A percentile compares a stretch with the other conserved stretches of the same genome.
Evolutionary conservation across 2,113 vertebrate species (phyloP).

Genomic region (Sturnus vulgaris): DNA sequence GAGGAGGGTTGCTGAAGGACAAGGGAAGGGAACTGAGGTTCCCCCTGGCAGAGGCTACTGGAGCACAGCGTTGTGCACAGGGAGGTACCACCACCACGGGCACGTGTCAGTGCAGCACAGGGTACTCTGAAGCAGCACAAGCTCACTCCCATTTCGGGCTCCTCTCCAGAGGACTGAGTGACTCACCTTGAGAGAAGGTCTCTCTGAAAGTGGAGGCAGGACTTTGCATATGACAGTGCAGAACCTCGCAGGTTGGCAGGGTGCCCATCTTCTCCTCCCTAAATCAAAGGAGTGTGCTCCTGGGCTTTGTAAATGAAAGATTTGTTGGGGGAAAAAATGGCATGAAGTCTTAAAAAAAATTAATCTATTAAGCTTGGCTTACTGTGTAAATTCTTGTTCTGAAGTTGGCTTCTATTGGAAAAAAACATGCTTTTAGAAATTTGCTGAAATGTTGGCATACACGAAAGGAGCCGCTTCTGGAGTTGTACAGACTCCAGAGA

Average conservation of each 20-base stretch:
- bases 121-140: background rate
- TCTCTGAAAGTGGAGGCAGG: constrained; percentile 4
- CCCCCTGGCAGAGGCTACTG: background rate
- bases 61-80: background rate
- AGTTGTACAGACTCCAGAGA: background rate
- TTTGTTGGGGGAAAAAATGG: background rate
- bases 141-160: background rate
- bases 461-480: background rate
- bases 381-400: constrained; percentile 1
- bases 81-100: rapidly evolving
- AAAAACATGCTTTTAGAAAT: background rate
- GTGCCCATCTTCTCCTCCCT: background rate
- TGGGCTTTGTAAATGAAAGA: constrained; percentile 13
- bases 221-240: background rate
- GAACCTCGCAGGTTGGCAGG: background rate
- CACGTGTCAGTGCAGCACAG: background rate
- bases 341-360: background rate
- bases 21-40: background rate
- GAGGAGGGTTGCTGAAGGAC: background rate
- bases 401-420: background rate
- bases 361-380: constrained; percentile 5
- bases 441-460: background rate
- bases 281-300: background rate
- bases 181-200: constrained; percentile 24
- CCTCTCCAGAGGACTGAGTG: constrained; percentile 1